Evolutionary conservation across 2,113 vertebrate species (phyloP).

Genomic region (Erinaceus europaeus): DNA sequence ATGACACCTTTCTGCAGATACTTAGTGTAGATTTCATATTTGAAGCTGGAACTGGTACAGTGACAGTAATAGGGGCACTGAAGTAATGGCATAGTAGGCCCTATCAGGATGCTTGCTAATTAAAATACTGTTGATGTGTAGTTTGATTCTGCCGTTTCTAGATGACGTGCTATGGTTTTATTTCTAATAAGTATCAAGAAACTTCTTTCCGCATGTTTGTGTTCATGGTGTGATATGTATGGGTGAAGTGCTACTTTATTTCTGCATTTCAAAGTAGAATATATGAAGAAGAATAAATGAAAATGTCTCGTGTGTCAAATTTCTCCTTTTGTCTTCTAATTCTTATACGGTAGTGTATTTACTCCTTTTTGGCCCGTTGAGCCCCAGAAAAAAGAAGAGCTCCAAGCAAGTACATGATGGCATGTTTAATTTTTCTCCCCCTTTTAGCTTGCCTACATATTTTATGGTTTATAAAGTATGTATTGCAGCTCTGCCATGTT

Average conservation of each 20-base stretch:
- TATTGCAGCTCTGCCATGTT: constrained; percentile 81
- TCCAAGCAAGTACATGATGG: constrained; percentile 97
- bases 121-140: not conserved
- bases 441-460: constrained; percentile 83
- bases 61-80: constrained; percentile 23
- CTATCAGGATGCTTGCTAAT: not conserved
- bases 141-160: not conserved
- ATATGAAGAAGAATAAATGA: constrained; percentile 70
- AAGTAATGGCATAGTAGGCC: constrained; percentile 39
- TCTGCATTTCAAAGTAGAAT: constrained; percentile 66
- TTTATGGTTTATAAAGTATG: constrained; percentile 83
- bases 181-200: constrained; percentile 32
- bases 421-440: constrained; percentile 90
- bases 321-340: constrained; percentile 90
- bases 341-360: constrained; percentile 91
- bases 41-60: not conserved
- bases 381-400: constrained; percentile 97
- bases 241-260: constrained; percentile 60
- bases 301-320: constrained; percentile 81
- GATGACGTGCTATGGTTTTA: constrained; percentile 31
- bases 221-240: constrained; percentile 46
- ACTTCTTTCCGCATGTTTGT: constrained; percentile 2
- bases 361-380: constrained; percentile 95
- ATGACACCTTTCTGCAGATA: not conserved
- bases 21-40: constrained; percentile 30